Conservation (phyloP, 2,888 invertebrate species). For the Acanthosepion pharaonis region DNA sequence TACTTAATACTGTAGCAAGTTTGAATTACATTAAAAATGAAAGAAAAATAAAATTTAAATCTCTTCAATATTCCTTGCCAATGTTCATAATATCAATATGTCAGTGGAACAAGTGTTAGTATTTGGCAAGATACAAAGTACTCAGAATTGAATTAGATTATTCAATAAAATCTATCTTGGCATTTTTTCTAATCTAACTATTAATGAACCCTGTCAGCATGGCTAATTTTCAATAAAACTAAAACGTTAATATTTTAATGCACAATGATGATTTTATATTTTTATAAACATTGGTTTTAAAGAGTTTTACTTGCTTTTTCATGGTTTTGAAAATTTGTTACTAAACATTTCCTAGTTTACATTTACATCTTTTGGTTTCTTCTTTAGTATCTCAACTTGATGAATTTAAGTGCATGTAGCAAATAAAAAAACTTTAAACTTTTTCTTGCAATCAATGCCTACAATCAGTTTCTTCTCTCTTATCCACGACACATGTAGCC, state of each 20-base stretch:
- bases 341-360: background rate
- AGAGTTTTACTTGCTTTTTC: background rate
- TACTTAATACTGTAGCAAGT: background rate
- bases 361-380: background rate
- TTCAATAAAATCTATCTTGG: background rate
- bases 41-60: background rate
- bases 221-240: background rate
- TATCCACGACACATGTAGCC: no score
- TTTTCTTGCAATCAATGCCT: no score
- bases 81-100: background rate
- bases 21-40: background rate
- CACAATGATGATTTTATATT: background rate
- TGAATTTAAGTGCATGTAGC: no score
- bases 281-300: background rate
- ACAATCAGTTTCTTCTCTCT: no score
- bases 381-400: no score
- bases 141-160: background rate
- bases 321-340: background rate
- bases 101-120: background rate
- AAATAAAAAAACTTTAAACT: no score
- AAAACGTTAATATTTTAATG: background rate
- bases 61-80: background rate
- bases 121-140: no score
- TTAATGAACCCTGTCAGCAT: background rate
- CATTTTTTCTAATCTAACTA: background rate